These are phyloP conservation scores for Stercorarius parasiticus DNA, from an alignment of 2,113 vertebrate species.

Conservation along the genomic window DNA sequence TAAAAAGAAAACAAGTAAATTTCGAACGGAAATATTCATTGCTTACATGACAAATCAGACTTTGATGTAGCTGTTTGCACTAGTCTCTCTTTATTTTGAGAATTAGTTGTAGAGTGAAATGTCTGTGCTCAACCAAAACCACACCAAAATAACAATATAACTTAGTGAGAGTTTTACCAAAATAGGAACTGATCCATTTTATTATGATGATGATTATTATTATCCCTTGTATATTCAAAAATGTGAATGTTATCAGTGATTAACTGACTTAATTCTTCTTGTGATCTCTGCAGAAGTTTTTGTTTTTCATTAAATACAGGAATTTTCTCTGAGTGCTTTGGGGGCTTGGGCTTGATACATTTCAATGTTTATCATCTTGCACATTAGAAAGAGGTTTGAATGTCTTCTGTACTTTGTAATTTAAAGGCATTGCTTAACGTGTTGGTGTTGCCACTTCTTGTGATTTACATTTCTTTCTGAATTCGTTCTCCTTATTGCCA, in stretches of 20 bases:
- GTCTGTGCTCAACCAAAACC: not conserved
- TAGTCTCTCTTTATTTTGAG: not conserved
- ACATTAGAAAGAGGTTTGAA: not conserved
- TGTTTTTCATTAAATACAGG: not conserved
- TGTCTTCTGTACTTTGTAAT: not conserved
- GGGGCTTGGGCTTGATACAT: not conserved
- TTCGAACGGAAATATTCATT: slow-evolving; percentile 48
- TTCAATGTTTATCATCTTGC: not conserved
- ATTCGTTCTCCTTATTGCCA: not conserved
- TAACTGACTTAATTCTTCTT: not conserved
- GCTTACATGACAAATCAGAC: not conserved
- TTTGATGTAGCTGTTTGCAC: slow-evolving; percentile 21
- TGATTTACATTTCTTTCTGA: not conserved
- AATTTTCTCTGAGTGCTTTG: not conserved
- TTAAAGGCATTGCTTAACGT: not conserved
- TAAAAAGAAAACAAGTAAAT: slow-evolving; percentile 34
- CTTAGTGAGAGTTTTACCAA: not conserved
- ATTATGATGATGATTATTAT: not conserved
- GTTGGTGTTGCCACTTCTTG: not conserved
- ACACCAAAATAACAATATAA: not conserved
- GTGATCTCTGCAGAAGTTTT: not conserved
- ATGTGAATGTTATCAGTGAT: not conserved
- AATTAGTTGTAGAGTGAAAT: not conserved
- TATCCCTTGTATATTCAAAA: not conserved
- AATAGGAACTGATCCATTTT: not conserved